Evolutionary conservation across 2,113 vertebrate genomes (phyloP).

Genomic region (Prionailurus bengalensis): DNA sequence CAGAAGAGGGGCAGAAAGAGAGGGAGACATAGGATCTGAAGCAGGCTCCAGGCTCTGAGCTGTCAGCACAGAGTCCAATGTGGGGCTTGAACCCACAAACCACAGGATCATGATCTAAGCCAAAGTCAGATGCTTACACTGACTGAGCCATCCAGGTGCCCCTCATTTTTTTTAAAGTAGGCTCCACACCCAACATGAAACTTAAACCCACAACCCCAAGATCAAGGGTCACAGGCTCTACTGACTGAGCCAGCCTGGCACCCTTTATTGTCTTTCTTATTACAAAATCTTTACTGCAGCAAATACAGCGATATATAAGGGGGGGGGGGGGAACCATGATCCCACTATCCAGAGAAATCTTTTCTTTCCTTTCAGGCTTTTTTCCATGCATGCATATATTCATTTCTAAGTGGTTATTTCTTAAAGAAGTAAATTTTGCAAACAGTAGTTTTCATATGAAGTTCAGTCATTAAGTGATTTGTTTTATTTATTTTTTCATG

Average conservation of each 20-base stretch:
- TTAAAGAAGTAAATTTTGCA: conserved; percentile 23
- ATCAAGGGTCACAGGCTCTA: background rate
- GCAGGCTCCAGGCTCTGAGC: too few relatives aligned
- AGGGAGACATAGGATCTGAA: too few relatives aligned
- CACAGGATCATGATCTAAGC: too few relatives aligned
- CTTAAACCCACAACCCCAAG: background rate
- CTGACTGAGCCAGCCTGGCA: background rate
- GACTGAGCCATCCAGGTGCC: too few relatives aligned
- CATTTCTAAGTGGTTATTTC: conserved; percentile 15
- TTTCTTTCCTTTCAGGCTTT: conserved; percentile 43
- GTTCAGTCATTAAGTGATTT: conserved; percentile 46
- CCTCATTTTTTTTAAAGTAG: background rate
- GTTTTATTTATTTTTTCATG: background rate
- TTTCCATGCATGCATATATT: background rate
- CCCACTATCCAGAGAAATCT: background rate
- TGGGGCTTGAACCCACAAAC: too few relatives aligned
- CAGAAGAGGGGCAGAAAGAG: too few relatives aligned
- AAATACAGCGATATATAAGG: conserved; percentile 34
- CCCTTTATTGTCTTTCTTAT: background rate
- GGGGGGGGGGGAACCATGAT: background rate
- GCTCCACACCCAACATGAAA: background rate
- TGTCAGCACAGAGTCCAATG: too few relatives aligned
- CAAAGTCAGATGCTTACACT: too few relatives aligned
- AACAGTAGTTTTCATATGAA: conserved; percentile 9
- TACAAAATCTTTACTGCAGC: background rate